Evolutionary conservation across 1,140 invertebrate species (phyloP).

Genomic region (Cataglyphis hispanica): DNA sequence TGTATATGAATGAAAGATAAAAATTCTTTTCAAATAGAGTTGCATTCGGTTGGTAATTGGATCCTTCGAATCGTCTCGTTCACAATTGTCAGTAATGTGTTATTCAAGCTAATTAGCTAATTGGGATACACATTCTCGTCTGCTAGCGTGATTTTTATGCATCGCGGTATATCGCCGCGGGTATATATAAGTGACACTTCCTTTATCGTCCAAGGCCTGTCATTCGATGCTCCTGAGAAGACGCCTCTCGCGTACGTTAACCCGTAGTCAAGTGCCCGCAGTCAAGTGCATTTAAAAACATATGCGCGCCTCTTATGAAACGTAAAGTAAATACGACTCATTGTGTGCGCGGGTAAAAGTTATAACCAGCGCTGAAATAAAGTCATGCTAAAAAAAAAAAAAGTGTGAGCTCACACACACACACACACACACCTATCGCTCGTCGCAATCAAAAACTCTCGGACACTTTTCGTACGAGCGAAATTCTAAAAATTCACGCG

Average conservation of each 20-base stretch:
- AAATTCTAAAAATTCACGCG: slow-evolving; percentile 19
- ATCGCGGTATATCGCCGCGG: slow-evolving; percentile 7
- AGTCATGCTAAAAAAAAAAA: slow-evolving; percentile 8
- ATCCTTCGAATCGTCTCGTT: neutral
- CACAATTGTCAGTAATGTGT: slow-evolving; percentile 13
- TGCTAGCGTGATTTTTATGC: slow-evolving; percentile 16
- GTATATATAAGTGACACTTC: slow-evolving; percentile 1
- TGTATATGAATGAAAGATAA: neutral
- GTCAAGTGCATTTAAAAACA: neutral
- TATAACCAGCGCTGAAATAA: slow-evolving; percentile 10
- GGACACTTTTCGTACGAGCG: slow-evolving; percentile 34
- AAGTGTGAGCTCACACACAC: neutral
- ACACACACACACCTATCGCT: neutral
- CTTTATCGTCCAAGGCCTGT: slow-evolving; percentile 17
- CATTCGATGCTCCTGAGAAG: slow-evolving; percentile 43
- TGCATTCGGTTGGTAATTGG: neutral
- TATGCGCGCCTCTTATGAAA: neutral
- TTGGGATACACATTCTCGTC: neutral
- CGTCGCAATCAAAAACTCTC: slow-evolving; percentile 55
- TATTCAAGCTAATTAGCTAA: slow-evolving; percentile 44
- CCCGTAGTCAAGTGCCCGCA: neutral
- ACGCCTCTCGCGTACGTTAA: slow-evolving; percentile 27
- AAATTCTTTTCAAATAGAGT: neutral
- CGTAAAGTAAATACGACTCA: neutral
- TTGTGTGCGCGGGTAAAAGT: slow-evolving; percentile 7